These are phyloP conservation scores for Ophioderma brevispina DNA, from an alignment of 35 echinoderm and acorn worm genomes.

Conservation along the genomic window DNA sequence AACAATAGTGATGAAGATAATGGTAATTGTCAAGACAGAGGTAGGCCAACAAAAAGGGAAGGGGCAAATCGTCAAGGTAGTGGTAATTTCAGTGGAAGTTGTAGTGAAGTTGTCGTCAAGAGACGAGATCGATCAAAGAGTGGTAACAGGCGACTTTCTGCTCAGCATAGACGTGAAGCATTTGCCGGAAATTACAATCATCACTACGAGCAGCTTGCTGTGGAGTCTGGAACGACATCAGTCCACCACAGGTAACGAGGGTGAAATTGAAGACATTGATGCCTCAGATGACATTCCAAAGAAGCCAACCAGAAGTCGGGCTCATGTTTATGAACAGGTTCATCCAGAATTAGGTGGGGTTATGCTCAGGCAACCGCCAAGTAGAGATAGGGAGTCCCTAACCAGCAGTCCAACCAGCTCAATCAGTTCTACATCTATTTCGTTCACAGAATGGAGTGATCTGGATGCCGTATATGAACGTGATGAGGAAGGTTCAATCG, in stretches of 20 bases:
- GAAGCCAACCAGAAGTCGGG: not conserved
- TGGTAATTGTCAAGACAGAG: not conserved
- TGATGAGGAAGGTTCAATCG: slow-evolving; percentile 34
- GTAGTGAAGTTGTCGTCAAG: not conserved
- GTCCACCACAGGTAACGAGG: not conserved
- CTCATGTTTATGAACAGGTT: not conserved
- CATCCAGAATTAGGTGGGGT: not conserved
- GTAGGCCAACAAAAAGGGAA: not conserved
- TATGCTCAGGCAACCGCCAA: not conserved
- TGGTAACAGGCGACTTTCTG: not conserved
- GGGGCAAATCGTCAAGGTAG: not conserved
- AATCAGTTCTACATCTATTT: slow-evolving; percentile 37
- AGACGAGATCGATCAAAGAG: not conserved
- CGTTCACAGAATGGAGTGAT: slow-evolving; percentile 41
- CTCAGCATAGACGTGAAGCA: not conserved
- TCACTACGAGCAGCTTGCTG: not conserved
- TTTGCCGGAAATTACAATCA: not conserved
- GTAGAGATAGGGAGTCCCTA: not conserved
- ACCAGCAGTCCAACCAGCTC: slow-evolving; percentile 62
- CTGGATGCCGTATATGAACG: slow-evolving; percentile 37
- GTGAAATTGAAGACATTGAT: not conserved
- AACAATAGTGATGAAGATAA: not conserved
- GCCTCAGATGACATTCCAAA: not conserved
- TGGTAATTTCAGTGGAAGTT: not conserved
- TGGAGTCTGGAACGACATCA: not conserved